Conservation (phyloP, 2,888 invertebrate genomes). For the Podotricha telesiphe region DNA sequence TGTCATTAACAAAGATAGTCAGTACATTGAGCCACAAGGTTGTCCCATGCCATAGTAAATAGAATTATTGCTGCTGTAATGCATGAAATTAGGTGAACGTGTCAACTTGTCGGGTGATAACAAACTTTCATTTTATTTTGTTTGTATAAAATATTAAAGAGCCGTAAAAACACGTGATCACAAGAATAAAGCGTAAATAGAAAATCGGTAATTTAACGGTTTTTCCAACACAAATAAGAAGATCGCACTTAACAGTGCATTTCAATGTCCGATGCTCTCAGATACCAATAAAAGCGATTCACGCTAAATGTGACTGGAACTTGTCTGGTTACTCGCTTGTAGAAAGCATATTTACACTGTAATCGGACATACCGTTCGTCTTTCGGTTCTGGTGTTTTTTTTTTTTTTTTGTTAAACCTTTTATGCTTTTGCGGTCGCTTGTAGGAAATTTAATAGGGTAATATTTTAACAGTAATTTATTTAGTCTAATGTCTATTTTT, state of each 20-base stretch:
- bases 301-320: slow-evolving; percentile 21
- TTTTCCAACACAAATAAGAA: slow-evolving; percentile 14
- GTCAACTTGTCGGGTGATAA: slow-evolving; percentile 10
- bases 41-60: background rate
- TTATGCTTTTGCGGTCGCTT: slow-evolving; percentile 47
- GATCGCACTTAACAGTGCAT: slow-evolving; percentile 31
- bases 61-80: slow-evolving; percentile 6
- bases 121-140: background rate
- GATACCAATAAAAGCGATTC: slow-evolving; percentile 23
- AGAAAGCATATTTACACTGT: slow-evolving; percentile 57
- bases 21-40: background rate
- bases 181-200: slow-evolving; percentile 14
- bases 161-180: background rate
- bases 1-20: background rate
- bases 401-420: slow-evolving; percentile 56
- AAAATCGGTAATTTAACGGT: slow-evolving; percentile 12
- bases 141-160: slow-evolving; percentile 1
- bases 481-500: too few relatives aligned
- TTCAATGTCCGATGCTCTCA: slow-evolving; percentile 29
- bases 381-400: slow-evolving; percentile 57
- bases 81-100: slow-evolving; percentile 15
- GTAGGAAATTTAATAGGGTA: slow-evolving; percentile 29
- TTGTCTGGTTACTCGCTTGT: slow-evolving; percentile 28
- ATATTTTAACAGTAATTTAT: too few relatives aligned
- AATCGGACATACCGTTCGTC: slow-evolving; percentile 56